Evolutionary conservation across 2,888 invertebrate species (phyloP).

Genomic region (Helleia helle): DNA sequence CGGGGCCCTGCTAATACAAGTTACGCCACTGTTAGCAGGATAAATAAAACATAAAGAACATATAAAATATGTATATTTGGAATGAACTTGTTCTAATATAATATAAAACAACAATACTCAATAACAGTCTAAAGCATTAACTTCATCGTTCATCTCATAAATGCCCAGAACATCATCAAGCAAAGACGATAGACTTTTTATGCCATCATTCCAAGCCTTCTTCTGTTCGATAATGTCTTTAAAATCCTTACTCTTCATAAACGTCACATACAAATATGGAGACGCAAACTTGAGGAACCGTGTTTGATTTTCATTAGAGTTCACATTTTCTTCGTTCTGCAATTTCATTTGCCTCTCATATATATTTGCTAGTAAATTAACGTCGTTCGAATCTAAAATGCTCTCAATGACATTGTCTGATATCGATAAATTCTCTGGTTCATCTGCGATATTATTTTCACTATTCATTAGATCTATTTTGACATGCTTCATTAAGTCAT

Average conservation of each 20-base stretch:
- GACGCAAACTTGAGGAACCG: slow-evolving; percentile 44
- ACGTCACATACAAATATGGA: slow-evolving; percentile 75
- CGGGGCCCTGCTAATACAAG: too few relatives aligned
- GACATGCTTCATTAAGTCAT: slow-evolving; percentile 35
- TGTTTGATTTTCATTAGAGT: slow-evolving; percentile 21
- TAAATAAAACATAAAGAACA: too few relatives aligned
- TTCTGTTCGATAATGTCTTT: slow-evolving; percentile 75
- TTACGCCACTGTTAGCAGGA: too few relatives aligned
- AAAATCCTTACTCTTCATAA: slow-evolving; percentile 73
- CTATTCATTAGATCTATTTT: slow-evolving; percentile 31
- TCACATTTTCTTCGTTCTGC: slow-evolving; percentile 34
- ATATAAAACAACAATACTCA: slow-evolving; percentile 34
- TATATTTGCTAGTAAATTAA: slow-evolving; percentile 75
- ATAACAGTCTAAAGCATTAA: slow-evolving; percentile 82
- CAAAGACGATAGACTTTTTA: slow-evolving; percentile 79
- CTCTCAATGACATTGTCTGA: slow-evolving; percentile 77
- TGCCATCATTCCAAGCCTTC: slow-evolving; percentile 78
- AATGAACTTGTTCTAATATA: not conserved
- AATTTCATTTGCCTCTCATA: slow-evolving; percentile 69
- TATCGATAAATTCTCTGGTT: slow-evolving; percentile 23
- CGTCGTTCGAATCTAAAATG: slow-evolving; percentile 76
- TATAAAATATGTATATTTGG: not conserved
- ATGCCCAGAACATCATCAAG: slow-evolving; percentile 82
- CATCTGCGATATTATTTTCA: slow-evolving; percentile 27
- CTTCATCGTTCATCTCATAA: slow-evolving; percentile 64